phyloP scores from a whole-genome alignment of 1,140 invertebrate species.

The Trachelipus rathkii region DNA sequence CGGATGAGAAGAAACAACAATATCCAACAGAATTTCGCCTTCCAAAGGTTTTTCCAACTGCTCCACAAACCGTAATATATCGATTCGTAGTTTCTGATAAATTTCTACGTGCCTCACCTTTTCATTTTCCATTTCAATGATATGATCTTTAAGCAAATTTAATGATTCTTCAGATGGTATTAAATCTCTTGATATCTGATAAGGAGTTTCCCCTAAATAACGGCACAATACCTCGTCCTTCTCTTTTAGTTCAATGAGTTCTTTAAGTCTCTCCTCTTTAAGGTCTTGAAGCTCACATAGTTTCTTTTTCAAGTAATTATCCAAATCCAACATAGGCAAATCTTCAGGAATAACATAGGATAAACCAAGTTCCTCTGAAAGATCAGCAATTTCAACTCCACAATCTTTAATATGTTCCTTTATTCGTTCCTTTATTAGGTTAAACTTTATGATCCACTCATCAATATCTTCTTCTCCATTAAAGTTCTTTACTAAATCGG shows the following conservation, averaged over 20 bases:
- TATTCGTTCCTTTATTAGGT: too few relatives aligned
- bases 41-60: neutral
- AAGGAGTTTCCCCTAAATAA: neutral
- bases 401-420: too few relatives aligned
- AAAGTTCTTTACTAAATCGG: too few relatives aligned
- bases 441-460: too few relatives aligned
- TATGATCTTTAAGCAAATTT: neutral
- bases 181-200: neutral
- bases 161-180: neutral
- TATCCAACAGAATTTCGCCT: neutral
- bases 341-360: neutral
- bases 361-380: neutral
- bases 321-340: neutral
- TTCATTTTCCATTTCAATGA: neutral
- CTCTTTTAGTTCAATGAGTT: neutral
- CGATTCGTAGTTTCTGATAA: neutral
- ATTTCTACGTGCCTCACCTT: neutral
- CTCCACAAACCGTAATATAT: neutral
- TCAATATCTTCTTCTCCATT: too few relatives aligned
- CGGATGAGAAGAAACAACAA: neutral
- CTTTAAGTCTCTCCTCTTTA: neutral
- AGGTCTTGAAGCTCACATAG: neutral
- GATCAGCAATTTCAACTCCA: too few relatives aligned
- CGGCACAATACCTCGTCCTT: neutral
- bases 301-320: neutral